Evolutionary conservation across 2,113 vertebrate species (phyloP).

Genomic region (Nesoenas mayeri): DNA sequence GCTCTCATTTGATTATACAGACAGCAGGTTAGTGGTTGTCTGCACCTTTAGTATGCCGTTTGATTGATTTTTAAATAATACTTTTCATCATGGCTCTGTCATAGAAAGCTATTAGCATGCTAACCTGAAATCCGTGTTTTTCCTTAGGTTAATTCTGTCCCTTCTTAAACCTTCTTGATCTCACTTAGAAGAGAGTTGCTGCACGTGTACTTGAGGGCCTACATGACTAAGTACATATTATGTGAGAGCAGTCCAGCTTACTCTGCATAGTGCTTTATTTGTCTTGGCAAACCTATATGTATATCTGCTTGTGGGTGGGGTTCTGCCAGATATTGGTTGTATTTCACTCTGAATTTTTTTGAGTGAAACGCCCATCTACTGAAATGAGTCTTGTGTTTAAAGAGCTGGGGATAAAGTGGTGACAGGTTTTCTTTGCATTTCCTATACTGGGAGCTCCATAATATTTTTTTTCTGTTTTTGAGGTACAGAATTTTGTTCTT

Average conservation of each 20-base stretch:
- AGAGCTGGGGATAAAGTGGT: neutral
- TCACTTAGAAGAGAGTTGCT: neutral
- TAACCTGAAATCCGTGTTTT: neutral
- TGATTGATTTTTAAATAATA: neutral
- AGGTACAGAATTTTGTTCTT: neutral
- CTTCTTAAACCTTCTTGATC: neutral
- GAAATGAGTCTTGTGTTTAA: neutral
- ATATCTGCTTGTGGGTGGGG: neutral
- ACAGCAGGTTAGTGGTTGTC: neutral
- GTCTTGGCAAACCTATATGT: neutral
- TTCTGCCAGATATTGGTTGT: conserved; percentile 8
- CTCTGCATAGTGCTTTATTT: conserved; percentile 26
- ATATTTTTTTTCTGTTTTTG: neutral
- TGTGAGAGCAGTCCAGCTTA: neutral
- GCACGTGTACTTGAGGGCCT: neutral
- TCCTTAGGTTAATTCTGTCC: neutral
- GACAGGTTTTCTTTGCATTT: neutral
- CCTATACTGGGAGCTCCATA: neutral
- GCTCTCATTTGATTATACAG: neutral
- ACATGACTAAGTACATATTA: neutral
- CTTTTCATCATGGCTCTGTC: neutral
- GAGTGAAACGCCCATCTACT: neutral
- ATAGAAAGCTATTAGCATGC: neutral
- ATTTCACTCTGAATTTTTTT: neutral
- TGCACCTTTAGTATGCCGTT: neutral